These are phyloP conservation scores for Pyrgilauda ruficollis DNA, from an alignment of 2,113 vertebrate species.

Conservation along the genomic window DNA sequence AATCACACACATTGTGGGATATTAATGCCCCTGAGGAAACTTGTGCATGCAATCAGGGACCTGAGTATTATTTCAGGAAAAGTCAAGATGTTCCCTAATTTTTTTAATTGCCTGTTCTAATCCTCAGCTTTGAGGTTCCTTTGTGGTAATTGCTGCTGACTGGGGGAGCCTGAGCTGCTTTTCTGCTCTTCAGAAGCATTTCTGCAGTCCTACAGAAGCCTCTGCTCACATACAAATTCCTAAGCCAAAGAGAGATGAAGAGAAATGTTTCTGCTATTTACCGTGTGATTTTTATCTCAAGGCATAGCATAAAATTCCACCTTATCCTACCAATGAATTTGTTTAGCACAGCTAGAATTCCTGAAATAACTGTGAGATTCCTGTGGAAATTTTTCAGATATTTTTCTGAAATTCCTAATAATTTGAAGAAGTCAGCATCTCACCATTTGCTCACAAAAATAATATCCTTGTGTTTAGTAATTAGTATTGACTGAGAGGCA, in stretches of 20 bases:
- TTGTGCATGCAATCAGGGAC: background rate
- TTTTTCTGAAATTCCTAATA: background rate
- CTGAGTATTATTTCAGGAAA: background rate
- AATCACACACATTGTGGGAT: background rate
- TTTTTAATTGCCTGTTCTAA: background rate
- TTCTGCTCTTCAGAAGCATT: background rate
- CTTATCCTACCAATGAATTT: background rate
- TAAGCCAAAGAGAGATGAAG: background rate
- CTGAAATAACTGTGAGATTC: background rate
- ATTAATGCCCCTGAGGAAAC: background rate
- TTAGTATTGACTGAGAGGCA: accelerated
- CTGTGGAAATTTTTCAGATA: background rate
- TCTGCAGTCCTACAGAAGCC: background rate
- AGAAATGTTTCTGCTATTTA: background rate
- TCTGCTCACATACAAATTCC: background rate
- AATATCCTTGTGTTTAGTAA: background rate
- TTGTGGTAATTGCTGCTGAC: background rate
- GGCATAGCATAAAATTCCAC: background rate
- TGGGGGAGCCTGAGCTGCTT: background rate
- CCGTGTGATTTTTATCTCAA: background rate
- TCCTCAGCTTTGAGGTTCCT: background rate
- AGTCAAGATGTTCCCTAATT: background rate
- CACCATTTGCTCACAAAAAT: background rate
- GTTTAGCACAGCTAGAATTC: background rate
- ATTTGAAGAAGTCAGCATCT: background rate